Percentiles rank a stretch among this genome's conserved stretches.
These are phyloP conservation scores for Leptoclinus maculatus DNA, from an alignment of 2,797 vertebrate species.

Conservation along the genomic window DNA sequence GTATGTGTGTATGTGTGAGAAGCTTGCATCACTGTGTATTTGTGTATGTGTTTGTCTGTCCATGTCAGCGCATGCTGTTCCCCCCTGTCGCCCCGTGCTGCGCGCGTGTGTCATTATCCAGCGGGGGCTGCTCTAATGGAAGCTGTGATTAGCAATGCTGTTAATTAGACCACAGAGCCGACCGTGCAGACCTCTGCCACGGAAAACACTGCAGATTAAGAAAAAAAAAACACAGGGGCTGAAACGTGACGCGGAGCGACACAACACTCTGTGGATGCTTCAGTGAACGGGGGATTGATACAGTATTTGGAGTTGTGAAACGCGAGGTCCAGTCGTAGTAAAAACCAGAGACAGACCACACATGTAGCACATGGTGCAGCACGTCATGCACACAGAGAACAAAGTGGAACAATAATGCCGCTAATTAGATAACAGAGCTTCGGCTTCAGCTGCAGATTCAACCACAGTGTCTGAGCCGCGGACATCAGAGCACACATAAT, in stretches of 20 bases:
- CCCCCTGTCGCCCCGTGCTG: constrained; percentile 79
- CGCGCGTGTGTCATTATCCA: constrained; percentile 83
- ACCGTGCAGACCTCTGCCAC: constrained; percentile 73
- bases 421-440: constrained; percentile 67
- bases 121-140: constrained; percentile 82
- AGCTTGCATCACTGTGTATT: constrained; percentile 55
- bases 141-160: constrained; percentile 85
- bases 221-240: constrained; percentile 3
- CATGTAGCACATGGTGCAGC: constrained; percentile 40
- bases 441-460: constrained; percentile 28
- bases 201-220: constrained; percentile 65
- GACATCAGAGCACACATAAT: constrained; percentile 29
- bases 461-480: constrained; percentile 37
- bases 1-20: constrained; percentile 17
- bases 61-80: constrained; percentile 79
- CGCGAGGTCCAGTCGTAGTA: constrained; percentile 16
- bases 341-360: constrained; percentile 36
- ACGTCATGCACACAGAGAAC: constrained; percentile 42
- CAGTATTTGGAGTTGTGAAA: constrained; percentile 40
- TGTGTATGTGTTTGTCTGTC: constrained; percentile 75
- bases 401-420: constrained; percentile 58
- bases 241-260: constrained; percentile 38
- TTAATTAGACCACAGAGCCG: constrained; percentile 84
- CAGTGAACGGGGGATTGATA: constrained; percentile 53
- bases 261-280: constrained; percentile 51